These are phyloP conservation scores for Poecile atricapillus DNA, from an alignment of 2,113 vertebrate species.

Conservation along the genomic window DNA sequence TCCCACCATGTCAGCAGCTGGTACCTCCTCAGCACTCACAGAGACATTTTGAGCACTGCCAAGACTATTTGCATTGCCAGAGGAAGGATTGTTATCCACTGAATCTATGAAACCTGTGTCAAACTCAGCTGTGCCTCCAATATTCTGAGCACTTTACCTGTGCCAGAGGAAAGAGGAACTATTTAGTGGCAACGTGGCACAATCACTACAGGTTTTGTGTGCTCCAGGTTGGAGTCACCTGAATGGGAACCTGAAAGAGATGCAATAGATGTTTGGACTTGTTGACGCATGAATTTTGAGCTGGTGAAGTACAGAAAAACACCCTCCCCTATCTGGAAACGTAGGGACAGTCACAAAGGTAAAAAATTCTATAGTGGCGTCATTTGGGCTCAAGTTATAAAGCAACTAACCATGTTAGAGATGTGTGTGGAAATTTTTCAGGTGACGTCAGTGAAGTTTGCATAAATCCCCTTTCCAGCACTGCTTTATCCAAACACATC, in stretches of 20 bases:
- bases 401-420: neutral
- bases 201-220: neutral
- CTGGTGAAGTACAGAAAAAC: neutral
- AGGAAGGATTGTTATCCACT: constrained; percentile 9
- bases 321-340: neutral
- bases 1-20: constrained; percentile 27
- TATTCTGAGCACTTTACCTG: neutral
- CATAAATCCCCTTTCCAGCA: neutral
- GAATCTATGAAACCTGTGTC: constrained; percentile 34
- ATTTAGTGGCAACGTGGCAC: neutral
- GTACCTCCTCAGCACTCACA: neutral
- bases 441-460: neutral
- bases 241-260: neutral
- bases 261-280: neutral
- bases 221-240: neutral
- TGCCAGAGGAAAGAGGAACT: neutral
- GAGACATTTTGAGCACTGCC: constrained; percentile 30
- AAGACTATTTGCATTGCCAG: neutral
- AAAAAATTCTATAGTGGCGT: neutral
- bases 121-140: constrained; percentile 10
- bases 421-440: neutral
- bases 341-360: neutral
- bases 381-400: neutral
- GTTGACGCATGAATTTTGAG: neutral
- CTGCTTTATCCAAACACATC: neutral